Evolutionary conservation across 2,888 invertebrate genomes (phyloP).

Genomic region (Netelia melanura): DNA sequence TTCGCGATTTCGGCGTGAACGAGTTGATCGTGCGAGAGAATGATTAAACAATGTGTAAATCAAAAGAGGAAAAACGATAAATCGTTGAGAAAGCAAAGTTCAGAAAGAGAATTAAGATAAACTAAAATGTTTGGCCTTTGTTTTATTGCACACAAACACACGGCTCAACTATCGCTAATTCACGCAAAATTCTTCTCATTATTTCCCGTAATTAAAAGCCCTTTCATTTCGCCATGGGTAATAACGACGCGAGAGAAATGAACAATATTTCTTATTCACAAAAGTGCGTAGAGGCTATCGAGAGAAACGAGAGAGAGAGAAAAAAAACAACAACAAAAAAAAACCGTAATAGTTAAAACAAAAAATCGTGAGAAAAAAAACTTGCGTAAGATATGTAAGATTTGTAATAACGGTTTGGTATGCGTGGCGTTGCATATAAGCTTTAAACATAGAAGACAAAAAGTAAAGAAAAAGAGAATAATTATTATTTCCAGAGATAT

Average conservation of each 20-base stretch:
- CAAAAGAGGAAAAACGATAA: slow-evolving; percentile 60
- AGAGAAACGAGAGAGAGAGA: slow-evolving; percentile 64
- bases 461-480: slow-evolving; percentile 53
- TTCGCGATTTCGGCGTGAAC: slow-evolving; percentile 47
- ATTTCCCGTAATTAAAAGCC: slow-evolving; percentile 19
- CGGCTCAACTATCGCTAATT: slow-evolving; percentile 63
- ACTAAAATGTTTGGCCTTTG: slow-evolving; percentile 24
- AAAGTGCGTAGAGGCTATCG: slow-evolving; percentile 77
- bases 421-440: slow-evolving; percentile 68
- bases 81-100: slow-evolving; percentile 18
- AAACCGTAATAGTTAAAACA: slow-evolving; percentile 67
- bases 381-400: slow-evolving; percentile 63
- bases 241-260: slow-evolving; percentile 35
- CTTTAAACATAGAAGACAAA: slow-evolving; percentile 63
- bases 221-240: slow-evolving; percentile 37
- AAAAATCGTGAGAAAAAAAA: slow-evolving; percentile 21
- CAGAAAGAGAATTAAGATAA: slow-evolving; percentile 29
- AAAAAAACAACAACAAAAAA: slow-evolving; percentile 41
- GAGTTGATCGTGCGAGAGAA: slow-evolving; percentile 55
- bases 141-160: slow-evolving; percentile 11
- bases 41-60: slow-evolving; percentile 49
- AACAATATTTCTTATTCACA: slow-evolving; percentile 71
- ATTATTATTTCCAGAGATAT: slow-evolving; percentile 69
- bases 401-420: slow-evolving; percentile 70
- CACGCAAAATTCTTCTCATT: slow-evolving; percentile 52